Evolutionary conservation across 23 tunicate genomes (phyloP), one percentile per base, ranked within the genome.

Genomic region (Ascidia mentula): DNA sequence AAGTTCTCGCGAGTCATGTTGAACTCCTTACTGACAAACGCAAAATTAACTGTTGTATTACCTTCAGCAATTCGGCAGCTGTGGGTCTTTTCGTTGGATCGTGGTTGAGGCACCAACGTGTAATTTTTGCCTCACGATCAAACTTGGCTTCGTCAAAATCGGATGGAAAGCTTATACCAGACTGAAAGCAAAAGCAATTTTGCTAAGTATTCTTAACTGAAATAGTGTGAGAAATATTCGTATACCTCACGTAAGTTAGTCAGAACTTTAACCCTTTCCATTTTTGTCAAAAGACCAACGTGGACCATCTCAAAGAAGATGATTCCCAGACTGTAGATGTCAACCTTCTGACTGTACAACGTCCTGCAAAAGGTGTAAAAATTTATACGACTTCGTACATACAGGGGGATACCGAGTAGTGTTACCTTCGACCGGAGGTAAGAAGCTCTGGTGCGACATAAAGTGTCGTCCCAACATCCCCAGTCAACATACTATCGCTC

Each of bases 261-360:
- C 24, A 91, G 69, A 18, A 91, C 90, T 78, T 82, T 91, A 0
- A 91, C 97, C 53, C 93, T 40, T 81, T 88, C 98, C 92, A 88
- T 88, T 69, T 84, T 88, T 7, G 98, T 93, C 32, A 69, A 36
- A 32, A 87, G 36, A 69, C 90, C 89, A 59, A 73, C 71, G 65
- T 83, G 84, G 69, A 72, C 84, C 98, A 93, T 93, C 71, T 93
- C 98, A 18, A 93, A 88, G 46, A 93, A 93, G 13, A 93, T 93
- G 72, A 93, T 93, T 5, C 98, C 98, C 36, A 93, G 69, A 40
- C 98, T 93, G 83, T 93, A 93, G 69, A 93, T 93, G 77, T 93
- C 98, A 34, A 85, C 98, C 45, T 88, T 88, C 77, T 88, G 90
- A 72, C 88, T 79, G 82, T 93, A 93, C 39, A 88, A 28, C 18